Percentiles rank a stretch among this genome's conserved stretches.
Evolutionary conservation across 2,888 invertebrate species (phyloP).

Genomic region (Acronicta alni): DNA sequence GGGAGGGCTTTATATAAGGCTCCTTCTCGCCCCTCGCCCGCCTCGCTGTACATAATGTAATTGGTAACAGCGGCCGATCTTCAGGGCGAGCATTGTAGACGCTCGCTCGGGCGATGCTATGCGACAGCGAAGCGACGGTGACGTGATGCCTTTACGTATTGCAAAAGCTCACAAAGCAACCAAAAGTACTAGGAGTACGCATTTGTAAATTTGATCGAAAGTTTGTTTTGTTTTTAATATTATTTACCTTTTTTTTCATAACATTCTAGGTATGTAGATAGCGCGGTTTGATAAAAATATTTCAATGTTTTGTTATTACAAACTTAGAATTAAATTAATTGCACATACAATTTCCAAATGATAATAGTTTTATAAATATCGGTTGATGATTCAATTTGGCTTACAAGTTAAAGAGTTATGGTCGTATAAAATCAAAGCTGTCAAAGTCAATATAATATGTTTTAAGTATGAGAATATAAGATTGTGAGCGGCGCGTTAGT

Average conservation of each 20-base stretch:
- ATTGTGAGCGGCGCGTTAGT: slow-evolving; percentile 35
- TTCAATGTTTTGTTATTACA: slow-evolving; percentile 4
- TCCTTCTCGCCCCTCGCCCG: slow-evolving; percentile 60
- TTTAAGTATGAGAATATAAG: slow-evolving; percentile 46
- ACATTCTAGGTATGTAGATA: slow-evolving; percentile 10
- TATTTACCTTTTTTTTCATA: slow-evolving; percentile 13
- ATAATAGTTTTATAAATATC: slow-evolving; percentile 11
- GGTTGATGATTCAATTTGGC: slow-evolving; percentile 2
- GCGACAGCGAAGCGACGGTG: slow-evolving; percentile 49
- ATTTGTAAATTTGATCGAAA: background rate
- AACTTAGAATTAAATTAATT: slow-evolving; percentile 16
- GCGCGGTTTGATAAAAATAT: slow-evolving; percentile 13
- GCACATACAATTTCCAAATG: slow-evolving; percentile 4
- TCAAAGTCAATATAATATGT: slow-evolving; percentile 42
- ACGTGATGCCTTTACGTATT: slow-evolving; percentile 24
- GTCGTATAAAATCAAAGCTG: slow-evolving; percentile 43
- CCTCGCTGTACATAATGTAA: slow-evolving; percentile 76
- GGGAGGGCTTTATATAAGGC: slow-evolving; percentile 70
- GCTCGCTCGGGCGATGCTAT: slow-evolving; percentile 66
- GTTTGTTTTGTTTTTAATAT: slow-evolving; percentile 12
- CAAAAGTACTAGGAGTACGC: background rate
- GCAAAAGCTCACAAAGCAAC: slow-evolving; percentile 42
- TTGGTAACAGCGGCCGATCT: slow-evolving; percentile 67
- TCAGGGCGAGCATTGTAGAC: slow-evolving; percentile 70
- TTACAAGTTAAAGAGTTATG: slow-evolving; percentile 9